These are phyloP conservation scores for Orchestia grillus DNA, from an alignment of 1,140 invertebrate genomes.

Conservation along the genomic window DNA sequence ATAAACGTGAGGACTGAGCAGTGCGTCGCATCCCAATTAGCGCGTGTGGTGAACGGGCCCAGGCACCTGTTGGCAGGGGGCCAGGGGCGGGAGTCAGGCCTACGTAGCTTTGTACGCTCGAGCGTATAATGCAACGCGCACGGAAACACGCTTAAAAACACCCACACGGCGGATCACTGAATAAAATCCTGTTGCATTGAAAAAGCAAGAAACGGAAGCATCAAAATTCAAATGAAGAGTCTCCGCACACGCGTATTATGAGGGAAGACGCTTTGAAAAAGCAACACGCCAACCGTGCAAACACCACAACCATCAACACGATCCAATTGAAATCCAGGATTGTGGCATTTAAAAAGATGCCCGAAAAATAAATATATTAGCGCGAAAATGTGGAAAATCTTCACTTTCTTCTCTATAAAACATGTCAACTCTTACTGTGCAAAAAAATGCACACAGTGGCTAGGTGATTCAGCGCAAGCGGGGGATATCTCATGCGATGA, in stretches of 20 bases:
- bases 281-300: background rate
- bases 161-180: background rate
- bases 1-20: slow-evolving; percentile 21
- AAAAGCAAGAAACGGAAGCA: background rate
- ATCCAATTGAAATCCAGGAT: background rate
- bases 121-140: background rate
- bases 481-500: background rate
- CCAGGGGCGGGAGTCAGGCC: background rate
- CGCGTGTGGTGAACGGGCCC: background rate
- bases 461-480: background rate
- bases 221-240: background rate
- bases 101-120: background rate
- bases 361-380: background rate
- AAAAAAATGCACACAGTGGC: background rate
- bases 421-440: background rate
- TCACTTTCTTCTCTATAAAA: background rate
- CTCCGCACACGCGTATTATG: background rate
- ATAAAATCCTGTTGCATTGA: background rate
- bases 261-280: background rate
- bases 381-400: background rate
- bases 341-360: no score
- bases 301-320: background rate
- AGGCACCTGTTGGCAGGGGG: background rate
- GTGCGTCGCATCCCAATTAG: slow-evolving; percentile 17
- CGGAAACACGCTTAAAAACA: background rate